Evolutionary conservation across 1,140 invertebrate species (phyloP), one percentile per base, ranked within the genome.

Genomic region (Cryptotermes secundus): DNA sequence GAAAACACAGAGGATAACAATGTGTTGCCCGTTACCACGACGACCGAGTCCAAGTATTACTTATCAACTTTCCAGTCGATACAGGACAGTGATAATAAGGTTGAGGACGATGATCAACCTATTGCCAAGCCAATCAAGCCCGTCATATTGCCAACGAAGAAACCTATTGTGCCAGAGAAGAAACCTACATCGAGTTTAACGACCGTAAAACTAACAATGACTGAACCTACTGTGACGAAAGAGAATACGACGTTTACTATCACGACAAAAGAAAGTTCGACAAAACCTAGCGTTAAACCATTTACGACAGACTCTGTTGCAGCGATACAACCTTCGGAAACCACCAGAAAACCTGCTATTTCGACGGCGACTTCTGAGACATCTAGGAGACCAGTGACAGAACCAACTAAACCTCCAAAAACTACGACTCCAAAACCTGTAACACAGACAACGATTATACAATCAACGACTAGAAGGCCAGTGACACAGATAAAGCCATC

Each of bases 371-470:
- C 45, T 16, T 49, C 45, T 49, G 14, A 49, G 45, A 72, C 83
- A 34, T 45, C 81, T 49, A 80, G 53, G 22, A 84, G 35, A 2
- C 84, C 85, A 12, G 88, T 87, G 45, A 88, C 85, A 82, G 85
- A 42, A 87, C 86, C 72, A 88, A 89, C 88, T 14, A 26, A 26
- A 19, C 35, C 81, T 31, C 38, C 38, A 12, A 49, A 82, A 82
- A 38, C 81, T 38, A 83, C 87, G 22, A 87, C 86, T 80, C 88
- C 80, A 53, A 87, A 83, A 85, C 88, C 87, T 80, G 86, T 88
- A 65, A 88, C 83, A 83, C 90, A 88, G 85, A 49, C 85, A 35
- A 85, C 83, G 45, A 14, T 49, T 49, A 19, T 22, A 49, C 9
- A 49, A 3, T 49, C 42, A 45, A 49, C 45, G 19, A 49, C 45